Conservation (phyloP, 1,140 invertebrate genomes). For the Drosophila lowei region DNA sequence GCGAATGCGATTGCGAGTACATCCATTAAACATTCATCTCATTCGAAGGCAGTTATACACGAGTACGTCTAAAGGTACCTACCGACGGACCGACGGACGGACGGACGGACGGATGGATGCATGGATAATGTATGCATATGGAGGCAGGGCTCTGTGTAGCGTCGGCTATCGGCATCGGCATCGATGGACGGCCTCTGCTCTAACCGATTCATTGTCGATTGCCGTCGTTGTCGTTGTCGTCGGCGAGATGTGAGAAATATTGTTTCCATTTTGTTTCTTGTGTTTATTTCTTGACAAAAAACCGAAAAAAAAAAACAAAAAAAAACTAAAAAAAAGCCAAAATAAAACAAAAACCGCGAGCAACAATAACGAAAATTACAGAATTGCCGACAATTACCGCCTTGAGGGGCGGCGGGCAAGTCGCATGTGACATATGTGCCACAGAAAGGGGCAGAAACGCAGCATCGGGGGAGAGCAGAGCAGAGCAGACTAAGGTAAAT, state of each 20-base stretch:
- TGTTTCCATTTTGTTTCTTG: conserved; percentile 31
- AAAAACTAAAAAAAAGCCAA: conserved; percentile 24
- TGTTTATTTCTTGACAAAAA: conserved; percentile 30
- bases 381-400: conserved; percentile 72
- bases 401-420: conserved; percentile 1
- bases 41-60: conserved; percentile 11
- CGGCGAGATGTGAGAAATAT: conserved; percentile 71
- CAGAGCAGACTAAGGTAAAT: conserved; percentile 6
- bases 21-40: conserved; percentile 10
- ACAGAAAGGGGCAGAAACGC: conserved; percentile 1
- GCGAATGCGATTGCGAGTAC: conserved; percentile 1
- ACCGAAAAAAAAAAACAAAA: conserved; percentile 11
- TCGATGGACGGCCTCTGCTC: conserved; percentile 38
- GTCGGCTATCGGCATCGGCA: conserved; percentile 23
- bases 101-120: too few species aligned
- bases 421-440: conserved; percentile 47
- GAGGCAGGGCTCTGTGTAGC: conserved; percentile 33
- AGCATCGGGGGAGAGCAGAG: conserved; percentile 2
- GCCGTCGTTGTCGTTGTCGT: conserved; percentile 26
- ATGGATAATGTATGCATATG: conserved; percentile 42
- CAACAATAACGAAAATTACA: conserved; percentile 72
- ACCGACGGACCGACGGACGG: too few species aligned
- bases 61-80: too few species aligned
- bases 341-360: conserved; percentile 42
- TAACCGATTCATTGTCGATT: conserved; percentile 19